A percentile compares a stretch with the other conserved stretches of the same genome.
Evolutionary conservation across 2,888 invertebrate species (phyloP).

Genomic region (Hemicrepidius hirtus): DNA sequence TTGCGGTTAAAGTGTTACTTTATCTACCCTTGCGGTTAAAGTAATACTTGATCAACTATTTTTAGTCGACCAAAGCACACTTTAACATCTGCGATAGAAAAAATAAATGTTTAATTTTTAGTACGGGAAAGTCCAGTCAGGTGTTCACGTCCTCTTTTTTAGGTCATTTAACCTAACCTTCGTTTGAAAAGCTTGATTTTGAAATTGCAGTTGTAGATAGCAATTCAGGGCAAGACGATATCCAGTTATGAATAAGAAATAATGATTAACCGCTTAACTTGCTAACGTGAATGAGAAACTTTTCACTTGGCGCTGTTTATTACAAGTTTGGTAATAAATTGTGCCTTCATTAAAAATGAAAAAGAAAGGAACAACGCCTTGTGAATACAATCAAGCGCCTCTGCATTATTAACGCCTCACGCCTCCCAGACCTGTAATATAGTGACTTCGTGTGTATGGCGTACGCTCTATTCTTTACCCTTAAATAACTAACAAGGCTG

Average conservation of each 20-base stretch:
- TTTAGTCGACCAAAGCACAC: too few species aligned
- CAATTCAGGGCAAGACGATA: too few species aligned
- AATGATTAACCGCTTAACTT: conserved; percentile 15
- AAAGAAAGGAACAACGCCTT: conserved; percentile 40
- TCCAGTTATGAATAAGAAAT: conserved; percentile 1
- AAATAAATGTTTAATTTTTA: too few species aligned
- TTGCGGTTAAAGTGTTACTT: too few species aligned
- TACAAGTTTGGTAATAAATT: conserved; percentile 30
- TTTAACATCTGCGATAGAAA: too few species aligned
- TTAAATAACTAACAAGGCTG: conserved; percentile 41
- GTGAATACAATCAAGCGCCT: conserved; percentile 46
- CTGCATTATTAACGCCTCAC: conserved; percentile 43
- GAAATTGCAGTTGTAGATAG: too few species aligned
- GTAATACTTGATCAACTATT: too few species aligned
- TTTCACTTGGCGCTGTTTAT: conserved; percentile 26
- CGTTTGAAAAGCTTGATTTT: too few species aligned
- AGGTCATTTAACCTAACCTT: too few species aligned
- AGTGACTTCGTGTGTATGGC: conserved; percentile 34
- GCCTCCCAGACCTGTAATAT: conserved; percentile 37
- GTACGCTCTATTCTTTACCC: conserved; percentile 35
- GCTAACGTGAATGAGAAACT: conserved; percentile 9
- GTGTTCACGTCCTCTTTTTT: too few species aligned
- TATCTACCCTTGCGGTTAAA: too few species aligned
- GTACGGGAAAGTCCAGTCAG: too few species aligned
- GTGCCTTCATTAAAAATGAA: conserved; percentile 39